Conservation (phyloP, 2,888 invertebrate genomes). For the Plagodis pulveraria region DNA sequence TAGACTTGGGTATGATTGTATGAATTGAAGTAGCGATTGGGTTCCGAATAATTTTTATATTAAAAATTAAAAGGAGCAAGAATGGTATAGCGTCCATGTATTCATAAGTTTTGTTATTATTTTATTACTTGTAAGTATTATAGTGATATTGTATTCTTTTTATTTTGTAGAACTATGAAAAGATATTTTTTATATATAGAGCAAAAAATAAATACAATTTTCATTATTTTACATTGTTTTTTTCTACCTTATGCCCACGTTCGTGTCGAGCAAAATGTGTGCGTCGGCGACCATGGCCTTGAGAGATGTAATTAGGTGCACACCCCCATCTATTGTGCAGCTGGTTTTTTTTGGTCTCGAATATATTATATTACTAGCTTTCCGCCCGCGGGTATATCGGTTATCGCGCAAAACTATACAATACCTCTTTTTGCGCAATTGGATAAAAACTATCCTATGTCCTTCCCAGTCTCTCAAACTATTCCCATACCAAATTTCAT, state of each 20-base stretch:
- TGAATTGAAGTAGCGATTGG: conserved; percentile 48
- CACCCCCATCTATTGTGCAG: too few species aligned
- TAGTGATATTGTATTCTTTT: conserved; percentile 77
- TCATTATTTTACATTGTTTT: conserved; percentile 48
- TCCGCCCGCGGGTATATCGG: too few species aligned
- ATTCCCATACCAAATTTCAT: too few species aligned
- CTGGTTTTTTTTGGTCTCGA: too few species aligned
- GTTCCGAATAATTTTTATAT: conserved; percentile 81
- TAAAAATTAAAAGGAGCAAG: conserved; percentile 79
- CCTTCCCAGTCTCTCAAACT: too few species aligned
- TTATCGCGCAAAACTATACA: too few species aligned
- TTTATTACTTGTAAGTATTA: conserved; percentile 72
- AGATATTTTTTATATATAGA: conserved; percentile 77
- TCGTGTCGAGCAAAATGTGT: too few species aligned
- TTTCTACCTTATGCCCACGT: neutral
- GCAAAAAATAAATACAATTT: conserved; percentile 76
- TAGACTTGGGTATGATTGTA: conserved; percentile 38
- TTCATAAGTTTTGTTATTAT: conserved; percentile 64
- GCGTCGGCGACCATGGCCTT: too few species aligned
- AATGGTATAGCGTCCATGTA: conserved; percentile 75
- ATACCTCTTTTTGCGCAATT: too few species aligned
- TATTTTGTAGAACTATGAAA: conserved; percentile 75
- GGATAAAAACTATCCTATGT: too few species aligned
- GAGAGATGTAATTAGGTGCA: too few species aligned
- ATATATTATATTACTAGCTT: too few species aligned